These are phyloP conservation scores for Hecatera dysodea DNA, from an alignment of 2,888 invertebrate genomes.

Conservation along the genomic window DNA sequence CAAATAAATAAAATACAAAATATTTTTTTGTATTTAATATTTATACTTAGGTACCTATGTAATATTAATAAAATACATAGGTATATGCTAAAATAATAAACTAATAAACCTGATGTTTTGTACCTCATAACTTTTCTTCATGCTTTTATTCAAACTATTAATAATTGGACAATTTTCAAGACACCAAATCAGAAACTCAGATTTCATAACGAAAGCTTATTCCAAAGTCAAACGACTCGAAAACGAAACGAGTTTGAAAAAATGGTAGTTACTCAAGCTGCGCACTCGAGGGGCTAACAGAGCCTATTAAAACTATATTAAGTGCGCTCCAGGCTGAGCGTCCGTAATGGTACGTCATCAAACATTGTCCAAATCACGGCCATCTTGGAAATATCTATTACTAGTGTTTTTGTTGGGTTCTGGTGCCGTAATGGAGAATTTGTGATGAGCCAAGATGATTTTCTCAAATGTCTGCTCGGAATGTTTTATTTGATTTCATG, in stretches of 20 bases:
- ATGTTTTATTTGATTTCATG: not conserved
- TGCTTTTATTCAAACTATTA: too few species aligned
- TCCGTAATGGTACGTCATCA: constrained; percentile 76
- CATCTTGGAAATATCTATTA: constrained; percentile 54
- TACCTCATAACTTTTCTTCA: too few species aligned
- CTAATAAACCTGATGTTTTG: too few species aligned
- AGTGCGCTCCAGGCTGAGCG: constrained; percentile 73
- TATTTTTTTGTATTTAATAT: too few species aligned
- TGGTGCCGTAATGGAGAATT: not conserved
- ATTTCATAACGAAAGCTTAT: constrained; percentile 21
- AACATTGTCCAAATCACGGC: constrained; percentile 72
- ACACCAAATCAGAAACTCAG: constrained; percentile 2
- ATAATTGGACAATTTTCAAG: too few species aligned
- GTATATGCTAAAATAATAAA: too few species aligned
- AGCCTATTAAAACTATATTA: constrained; percentile 80
- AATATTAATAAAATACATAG: too few species aligned
- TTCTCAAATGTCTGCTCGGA: not conserved
- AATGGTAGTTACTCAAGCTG: constrained; percentile 42
- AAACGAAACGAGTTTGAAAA: constrained; percentile 46
- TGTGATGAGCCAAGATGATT: not conserved
- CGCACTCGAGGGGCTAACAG: constrained; percentile 58
- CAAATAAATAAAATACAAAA: too few species aligned
- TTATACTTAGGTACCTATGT: too few species aligned
- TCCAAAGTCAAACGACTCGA: constrained; percentile 32
- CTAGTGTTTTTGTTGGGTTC: constrained; percentile 40